Evolutionary conservation across 2,113 vertebrate species (phyloP), one percentile per base, ranked within the genome.

Genomic region (Cyanocitta stelleri): DNA sequence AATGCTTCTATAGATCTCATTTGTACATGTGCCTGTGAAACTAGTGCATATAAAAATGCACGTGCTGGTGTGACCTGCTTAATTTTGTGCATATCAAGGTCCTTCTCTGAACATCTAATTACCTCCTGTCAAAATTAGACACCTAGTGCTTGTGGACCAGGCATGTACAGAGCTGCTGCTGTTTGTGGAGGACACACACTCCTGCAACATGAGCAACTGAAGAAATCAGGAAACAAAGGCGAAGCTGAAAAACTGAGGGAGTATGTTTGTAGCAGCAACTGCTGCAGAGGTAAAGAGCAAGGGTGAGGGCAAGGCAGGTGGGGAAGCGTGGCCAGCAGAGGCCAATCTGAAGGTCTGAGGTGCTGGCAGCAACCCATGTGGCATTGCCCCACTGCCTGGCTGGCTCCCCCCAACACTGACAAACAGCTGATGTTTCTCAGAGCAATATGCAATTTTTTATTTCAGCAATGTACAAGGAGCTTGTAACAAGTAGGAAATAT

Each of bases 311-410:
- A 17, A 9, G 66, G 41, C 3, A 19, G 24, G 26, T 1, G 11
- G 24, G 21, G 2, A 9, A 83, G 13, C 2, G 3, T 0, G 46
- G 48, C 54, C 21, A 10, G 18, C 37, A 54, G 58, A 2, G 16
- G 72, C 54, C n/a, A 6, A 37, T 37, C 41, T 22, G 62, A 18
- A 13, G 54, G 13, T 59, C 22, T 11, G 30, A n/a, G 13, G 32
- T 58, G 35, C 95, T 75, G 96, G 95, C 97, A 97, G 87, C 93
- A 85, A 56, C 66, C 74, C n/a, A 7, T 49, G 77, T 64, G 23
- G 39, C 92, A 88, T 77, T 13, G 22, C 26, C 55, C 17, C 9
- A 4, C 43, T 4, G 5, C 41, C 41, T 0, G 1, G 20, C 52
- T 9, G 10, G 32, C 18, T 51, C 16, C 9, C 15, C 17, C 22